These are phyloP conservation scores for Premnoplex brunnescens DNA, from an alignment of 2,797 vertebrate species.

Conservation along the genomic window DNA sequence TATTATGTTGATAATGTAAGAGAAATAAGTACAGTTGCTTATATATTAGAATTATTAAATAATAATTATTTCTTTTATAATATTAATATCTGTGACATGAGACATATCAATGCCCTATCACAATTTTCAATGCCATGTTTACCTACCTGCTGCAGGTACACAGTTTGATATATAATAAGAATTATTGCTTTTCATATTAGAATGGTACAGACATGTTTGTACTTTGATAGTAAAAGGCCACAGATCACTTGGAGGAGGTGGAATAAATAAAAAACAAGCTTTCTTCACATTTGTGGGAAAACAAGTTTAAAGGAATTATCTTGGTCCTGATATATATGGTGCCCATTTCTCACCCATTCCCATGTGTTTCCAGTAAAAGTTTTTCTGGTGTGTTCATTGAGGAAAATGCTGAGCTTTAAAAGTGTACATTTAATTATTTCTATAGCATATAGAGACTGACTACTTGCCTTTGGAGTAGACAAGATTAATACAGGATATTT, in stretches of 20 bases:
- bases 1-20: neutral
- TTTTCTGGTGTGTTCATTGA: neutral
- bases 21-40: neutral
- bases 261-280: neutral
- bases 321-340: neutral
- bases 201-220: neutral
- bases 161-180: neutral
- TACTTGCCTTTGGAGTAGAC: neutral
- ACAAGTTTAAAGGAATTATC: neutral
- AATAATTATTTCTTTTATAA: neutral
- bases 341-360: neutral
- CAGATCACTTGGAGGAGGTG: neutral
- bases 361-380: neutral
- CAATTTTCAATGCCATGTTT: neutral
- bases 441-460: neutral
- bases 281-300: neutral
- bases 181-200: neutral
- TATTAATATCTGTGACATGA: neutral
- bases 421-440: neutral
- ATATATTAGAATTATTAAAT: neutral
- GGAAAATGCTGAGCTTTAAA: neutral
- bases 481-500: neutral
- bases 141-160: neutral
- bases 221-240: neutral
- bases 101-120: neutral